Conservation (phyloP, 2,888 invertebrate species). For the Eristalis tenax region DNA sequence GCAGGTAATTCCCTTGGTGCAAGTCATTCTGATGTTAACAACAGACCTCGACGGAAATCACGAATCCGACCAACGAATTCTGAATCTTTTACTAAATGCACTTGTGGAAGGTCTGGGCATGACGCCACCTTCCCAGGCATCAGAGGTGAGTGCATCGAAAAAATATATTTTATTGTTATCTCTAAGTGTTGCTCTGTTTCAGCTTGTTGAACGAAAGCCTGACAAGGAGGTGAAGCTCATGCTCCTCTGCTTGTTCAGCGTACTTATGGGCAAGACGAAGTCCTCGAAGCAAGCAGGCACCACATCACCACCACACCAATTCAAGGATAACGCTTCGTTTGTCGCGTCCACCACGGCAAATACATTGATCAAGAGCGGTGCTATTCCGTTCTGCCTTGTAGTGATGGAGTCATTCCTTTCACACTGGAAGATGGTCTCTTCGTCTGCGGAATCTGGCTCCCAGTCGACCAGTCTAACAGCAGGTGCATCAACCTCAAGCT, state of each 20-base stretch:
- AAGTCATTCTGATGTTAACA: constrained; percentile 94
- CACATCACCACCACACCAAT: constrained; percentile 82
- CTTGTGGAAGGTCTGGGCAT: constrained; percentile 88
- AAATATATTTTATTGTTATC: not conserved
- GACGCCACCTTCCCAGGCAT: constrained; percentile 82
- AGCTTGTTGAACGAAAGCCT: constrained; percentile 84
- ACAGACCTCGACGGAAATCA: constrained; percentile 93
- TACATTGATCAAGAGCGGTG: constrained; percentile 86
- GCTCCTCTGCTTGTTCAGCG: constrained; percentile 92
- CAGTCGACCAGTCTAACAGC: constrained; percentile 4
- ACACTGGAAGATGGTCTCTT: constrained; percentile 86
- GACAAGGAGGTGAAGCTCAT: constrained; percentile 93
- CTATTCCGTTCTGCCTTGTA: constrained; percentile 88
- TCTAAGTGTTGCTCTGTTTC: constrained; percentile 1
- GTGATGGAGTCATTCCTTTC: constrained; percentile 87
- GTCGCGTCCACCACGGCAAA: constrained; percentile 88
- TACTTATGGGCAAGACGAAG: constrained; percentile 81
- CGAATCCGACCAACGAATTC: constrained; percentile 89
- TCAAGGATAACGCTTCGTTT: constrained; percentile 83
- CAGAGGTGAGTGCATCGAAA: constrained; percentile 74
- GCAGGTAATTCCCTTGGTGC: constrained; percentile 94
- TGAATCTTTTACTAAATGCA: constrained; percentile 88
- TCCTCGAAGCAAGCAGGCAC: constrained; percentile 80
- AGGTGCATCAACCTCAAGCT: constrained; percentile 36
- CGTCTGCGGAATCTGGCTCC: constrained; percentile 53